Evolutionary conservation across 2,113 vertebrate species (phyloP).

Genomic region (Chaetops frenatus): DNA sequence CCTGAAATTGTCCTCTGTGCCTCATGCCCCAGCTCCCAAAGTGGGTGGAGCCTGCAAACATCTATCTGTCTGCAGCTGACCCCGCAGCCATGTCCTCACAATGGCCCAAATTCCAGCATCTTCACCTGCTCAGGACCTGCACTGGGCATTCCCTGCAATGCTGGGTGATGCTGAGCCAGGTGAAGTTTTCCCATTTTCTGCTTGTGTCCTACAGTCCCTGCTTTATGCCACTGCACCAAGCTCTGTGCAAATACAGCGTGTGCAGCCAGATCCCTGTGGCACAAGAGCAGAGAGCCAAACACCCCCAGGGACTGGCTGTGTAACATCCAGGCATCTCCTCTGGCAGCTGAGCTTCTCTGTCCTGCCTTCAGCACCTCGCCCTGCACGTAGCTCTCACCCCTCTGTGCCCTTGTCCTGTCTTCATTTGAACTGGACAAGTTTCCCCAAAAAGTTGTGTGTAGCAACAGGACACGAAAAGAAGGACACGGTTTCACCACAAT

Average conservation of each 20-base stretch:
- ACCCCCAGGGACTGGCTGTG: not conserved
- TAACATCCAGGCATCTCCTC: not conserved
- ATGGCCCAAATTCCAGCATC: not conserved
- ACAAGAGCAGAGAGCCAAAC: not conserved
- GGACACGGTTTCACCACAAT: no score
- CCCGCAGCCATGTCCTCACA: accelerated
- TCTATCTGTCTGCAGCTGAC: not conserved
- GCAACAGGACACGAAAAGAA: no score
- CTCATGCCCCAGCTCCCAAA: not conserved
- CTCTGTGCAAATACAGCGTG: not conserved
- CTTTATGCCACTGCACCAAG: not conserved
- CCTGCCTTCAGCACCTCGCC: not conserved
- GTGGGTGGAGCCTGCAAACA: not conserved
- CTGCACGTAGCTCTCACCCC: accelerated
- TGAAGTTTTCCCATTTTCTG: not conserved
- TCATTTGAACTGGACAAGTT: not conserved
- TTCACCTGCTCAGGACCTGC: accelerated
- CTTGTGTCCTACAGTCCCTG: not conserved
- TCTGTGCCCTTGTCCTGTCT: accelerated
- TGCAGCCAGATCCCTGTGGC: not conserved
- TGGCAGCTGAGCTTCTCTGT: accelerated
- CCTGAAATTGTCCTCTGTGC: not conserved
- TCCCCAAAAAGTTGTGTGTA: not conserved
- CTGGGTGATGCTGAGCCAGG: not conserved
- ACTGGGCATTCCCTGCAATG: accelerated